Evolutionary conservation across 2,888 invertebrate species (phyloP).

Genomic region (Aphodius sticticus): DNA sequence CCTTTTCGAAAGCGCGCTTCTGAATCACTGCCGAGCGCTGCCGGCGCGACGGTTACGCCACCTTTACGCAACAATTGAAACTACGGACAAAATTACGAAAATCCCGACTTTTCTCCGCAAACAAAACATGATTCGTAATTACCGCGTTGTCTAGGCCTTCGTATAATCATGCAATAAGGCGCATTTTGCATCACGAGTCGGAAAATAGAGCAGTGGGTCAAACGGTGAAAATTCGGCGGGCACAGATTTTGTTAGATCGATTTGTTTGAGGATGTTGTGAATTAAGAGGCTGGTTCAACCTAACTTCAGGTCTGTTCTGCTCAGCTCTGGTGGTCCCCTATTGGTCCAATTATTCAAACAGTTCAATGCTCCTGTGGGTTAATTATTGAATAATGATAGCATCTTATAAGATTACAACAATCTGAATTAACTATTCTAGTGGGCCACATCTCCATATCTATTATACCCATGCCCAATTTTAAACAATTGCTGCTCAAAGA

Average conservation of each 20-base stretch:
- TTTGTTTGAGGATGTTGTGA: not conserved
- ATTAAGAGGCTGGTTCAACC: not conserved
- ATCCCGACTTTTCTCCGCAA: not conserved
- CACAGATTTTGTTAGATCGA: not conserved
- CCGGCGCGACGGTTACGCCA: not conserved
- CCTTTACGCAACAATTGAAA: conserved; percentile 4
- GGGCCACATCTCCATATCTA: too few relatives aligned
- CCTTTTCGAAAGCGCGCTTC: not conserved
- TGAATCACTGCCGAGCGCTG: not conserved
- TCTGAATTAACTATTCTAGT: too few relatives aligned
- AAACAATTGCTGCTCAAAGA: too few relatives aligned
- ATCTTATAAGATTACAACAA: too few relatives aligned
- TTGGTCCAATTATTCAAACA: too few relatives aligned
- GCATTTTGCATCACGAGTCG: not conserved
- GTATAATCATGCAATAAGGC: not conserved
- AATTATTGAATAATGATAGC: too few relatives aligned
- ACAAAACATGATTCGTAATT: not conserved
- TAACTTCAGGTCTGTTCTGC: too few relatives aligned
- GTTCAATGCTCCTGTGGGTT: too few relatives aligned
- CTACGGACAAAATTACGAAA: not conserved
- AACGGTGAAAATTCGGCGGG: not conserved
- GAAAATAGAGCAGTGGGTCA: not conserved
- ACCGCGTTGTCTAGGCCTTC: not conserved
- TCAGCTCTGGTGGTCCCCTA: too few relatives aligned
- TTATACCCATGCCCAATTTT: too few relatives aligned